Percentiles rank a stretch among this genome's conserved stretches.
Evolutionary conservation across 2,888 invertebrate genomes (phyloP).

Genomic region (Smittia sp.): DNA sequence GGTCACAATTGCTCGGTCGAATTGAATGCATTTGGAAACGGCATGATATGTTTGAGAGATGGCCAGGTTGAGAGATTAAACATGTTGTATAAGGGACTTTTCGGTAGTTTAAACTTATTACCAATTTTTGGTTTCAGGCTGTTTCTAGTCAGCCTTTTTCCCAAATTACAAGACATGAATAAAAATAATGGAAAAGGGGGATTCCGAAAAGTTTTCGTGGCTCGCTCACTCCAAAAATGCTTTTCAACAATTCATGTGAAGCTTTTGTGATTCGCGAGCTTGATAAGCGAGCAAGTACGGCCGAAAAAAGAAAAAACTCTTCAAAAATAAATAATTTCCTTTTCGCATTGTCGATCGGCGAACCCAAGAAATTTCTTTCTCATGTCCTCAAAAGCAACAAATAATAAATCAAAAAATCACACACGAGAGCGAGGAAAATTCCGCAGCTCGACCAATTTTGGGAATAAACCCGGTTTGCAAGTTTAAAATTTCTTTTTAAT

Average conservation of each 20-base stretch:
- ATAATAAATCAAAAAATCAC: conserved; percentile 29
- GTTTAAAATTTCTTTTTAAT: conserved; percentile 26
- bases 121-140: background rate
- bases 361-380: conserved; percentile 7
- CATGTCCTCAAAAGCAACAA: conserved; percentile 28
- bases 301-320: background rate
- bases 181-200: conserved; percentile 5
- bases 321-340: background rate
- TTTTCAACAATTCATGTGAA: conserved; percentile 5
- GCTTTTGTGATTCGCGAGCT: background rate
- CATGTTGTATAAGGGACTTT: too few relatives aligned
- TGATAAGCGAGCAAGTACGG: background rate
- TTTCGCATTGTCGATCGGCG: background rate
- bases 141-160: background rate
- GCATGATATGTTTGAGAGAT: background rate
- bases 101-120: background rate
- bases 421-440: conserved; percentile 14
- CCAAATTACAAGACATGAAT: background rate
- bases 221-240: background rate
- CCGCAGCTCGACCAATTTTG: background rate
- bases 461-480: conserved; percentile 8
- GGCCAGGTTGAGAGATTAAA: background rate
- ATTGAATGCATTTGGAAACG: background rate
- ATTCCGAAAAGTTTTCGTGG: background rate
- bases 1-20: background rate